Percentiles rank a stretch among this genome's conserved stretches.
phyloP scores from a whole-genome alignment of 2,113 vertebrate species.

The Aviceda subcristata region DNA sequence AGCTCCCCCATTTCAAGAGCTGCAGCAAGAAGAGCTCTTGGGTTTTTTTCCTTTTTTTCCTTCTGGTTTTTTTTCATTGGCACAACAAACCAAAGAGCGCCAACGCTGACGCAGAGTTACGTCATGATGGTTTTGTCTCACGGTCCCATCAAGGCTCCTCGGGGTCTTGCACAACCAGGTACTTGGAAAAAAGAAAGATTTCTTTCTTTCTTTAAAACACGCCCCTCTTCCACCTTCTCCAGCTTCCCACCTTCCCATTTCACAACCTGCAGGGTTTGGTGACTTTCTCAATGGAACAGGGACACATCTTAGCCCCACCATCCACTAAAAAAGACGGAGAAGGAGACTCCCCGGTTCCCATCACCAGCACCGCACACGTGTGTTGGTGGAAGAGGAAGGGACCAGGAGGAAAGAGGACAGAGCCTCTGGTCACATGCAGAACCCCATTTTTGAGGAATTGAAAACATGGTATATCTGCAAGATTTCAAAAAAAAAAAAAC shows the following conservation, averaged over 20 bases:
- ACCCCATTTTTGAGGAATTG: constrained; percentile 49
- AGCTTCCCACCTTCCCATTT: not conserved
- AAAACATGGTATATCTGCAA: constrained; percentile 44
- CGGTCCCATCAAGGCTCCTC: not conserved
- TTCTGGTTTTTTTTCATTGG: not conserved
- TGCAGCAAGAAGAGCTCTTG: not conserved
- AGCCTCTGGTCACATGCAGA: constrained; percentile 20
- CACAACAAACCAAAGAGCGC: not conserved
- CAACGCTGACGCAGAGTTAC: not conserved
- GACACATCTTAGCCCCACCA: not conserved
- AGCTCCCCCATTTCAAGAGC: not conserved
- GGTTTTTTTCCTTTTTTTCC: not conserved
- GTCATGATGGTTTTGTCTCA: not conserved
- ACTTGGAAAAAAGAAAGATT: not conserved
- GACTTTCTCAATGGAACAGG: constrained; percentile 12
- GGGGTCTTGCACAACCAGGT: not conserved
- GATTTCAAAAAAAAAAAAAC: not conserved
- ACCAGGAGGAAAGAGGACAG: not conserved
- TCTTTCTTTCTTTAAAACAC: not conserved
- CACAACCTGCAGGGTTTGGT: not conserved
- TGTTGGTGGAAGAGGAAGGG: constrained; percentile 31
- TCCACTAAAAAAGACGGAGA: not conserved
- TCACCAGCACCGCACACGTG: not conserved
- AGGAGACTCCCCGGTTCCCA: not conserved
- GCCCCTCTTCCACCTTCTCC: not conserved